phyloP scores from a whole-genome alignment of 2,113 vertebrate species.

The Eretmochelys imbricata region DNA sequence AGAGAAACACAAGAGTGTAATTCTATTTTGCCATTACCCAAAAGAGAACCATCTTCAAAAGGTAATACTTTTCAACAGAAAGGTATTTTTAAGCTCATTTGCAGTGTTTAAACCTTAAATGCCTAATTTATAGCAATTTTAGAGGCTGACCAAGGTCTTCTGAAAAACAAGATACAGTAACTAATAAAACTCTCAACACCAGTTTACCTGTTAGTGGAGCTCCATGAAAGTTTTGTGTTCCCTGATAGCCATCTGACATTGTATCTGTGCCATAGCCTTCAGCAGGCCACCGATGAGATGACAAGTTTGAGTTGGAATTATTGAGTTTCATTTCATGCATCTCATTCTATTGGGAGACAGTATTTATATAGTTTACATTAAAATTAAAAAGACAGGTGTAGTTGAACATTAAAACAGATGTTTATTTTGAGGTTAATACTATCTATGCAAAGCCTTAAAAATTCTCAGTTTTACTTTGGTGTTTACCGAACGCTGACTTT shows the following conservation, averaged over 20 bases:
- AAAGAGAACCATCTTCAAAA: not conserved
- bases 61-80: not conserved
- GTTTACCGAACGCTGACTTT: not conserved
- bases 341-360: constrained; percentile 85
- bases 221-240: constrained; percentile 89
- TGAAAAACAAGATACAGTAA: not conserved
- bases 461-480: not conserved
- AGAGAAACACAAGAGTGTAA: constrained; percentile 5
- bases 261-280: constrained; percentile 88
- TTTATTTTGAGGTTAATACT: not conserved
- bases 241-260: constrained; percentile 87
- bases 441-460: too few species aligned
- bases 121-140: not conserved
- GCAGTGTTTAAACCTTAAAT: not conserved
- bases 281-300: constrained; percentile 87
- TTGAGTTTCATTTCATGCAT: constrained; percentile 93
- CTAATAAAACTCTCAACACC: not conserved
- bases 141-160: not conserved
- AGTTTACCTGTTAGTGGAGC: constrained; percentile 90
- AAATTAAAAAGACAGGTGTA: not conserved
- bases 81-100: not conserved
- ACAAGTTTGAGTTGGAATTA: constrained; percentile 77
- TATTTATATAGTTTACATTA: not conserved
- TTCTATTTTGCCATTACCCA: not conserved
- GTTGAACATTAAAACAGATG: not conserved